A percentile compares a stretch with the other conserved stretches of the same genome.
Evolutionary conservation across 1,140 invertebrate species (phyloP).

Genomic region (Phortica variegata): DNA sequence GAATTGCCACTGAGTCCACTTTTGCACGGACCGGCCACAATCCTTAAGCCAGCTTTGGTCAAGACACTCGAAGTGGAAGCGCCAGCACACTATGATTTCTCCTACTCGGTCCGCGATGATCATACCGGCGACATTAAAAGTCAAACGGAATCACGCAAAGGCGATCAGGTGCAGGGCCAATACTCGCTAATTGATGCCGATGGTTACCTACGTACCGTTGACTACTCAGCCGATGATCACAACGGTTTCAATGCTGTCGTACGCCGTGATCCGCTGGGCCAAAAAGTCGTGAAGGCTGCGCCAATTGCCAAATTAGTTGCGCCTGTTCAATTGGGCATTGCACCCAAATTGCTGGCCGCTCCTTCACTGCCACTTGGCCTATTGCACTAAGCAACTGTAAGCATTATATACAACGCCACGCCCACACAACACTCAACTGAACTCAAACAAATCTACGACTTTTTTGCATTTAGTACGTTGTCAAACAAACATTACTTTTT

Average conservation of each 20-base stretch:
- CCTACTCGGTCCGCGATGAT: constrained; percentile 60
- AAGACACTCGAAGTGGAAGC: constrained; percentile 61
- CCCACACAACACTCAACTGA: constrained; percentile 17
- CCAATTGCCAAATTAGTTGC: constrained; percentile 31
- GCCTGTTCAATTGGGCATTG: constrained; percentile 27
- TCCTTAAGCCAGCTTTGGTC: constrained; percentile 50
- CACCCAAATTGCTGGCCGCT: constrained; percentile 35
- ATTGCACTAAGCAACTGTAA: constrained; percentile 24
- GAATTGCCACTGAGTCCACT: constrained; percentile 35
- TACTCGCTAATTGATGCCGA: constrained; percentile 64
- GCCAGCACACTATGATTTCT: constrained; percentile 59
- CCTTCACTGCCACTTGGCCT: constrained; percentile 29
- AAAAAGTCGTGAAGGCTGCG: constrained; percentile 57
- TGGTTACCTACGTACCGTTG: constrained; percentile 64
- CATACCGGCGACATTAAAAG: constrained; percentile 63
- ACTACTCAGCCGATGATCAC: constrained; percentile 66
- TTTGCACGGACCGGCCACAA: constrained; percentile 27
- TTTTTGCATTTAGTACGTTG: no score
- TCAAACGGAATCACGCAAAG: constrained; percentile 60
- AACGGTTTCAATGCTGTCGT: constrained; percentile 59
- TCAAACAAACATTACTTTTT: no score
- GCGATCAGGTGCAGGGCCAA: constrained; percentile 62
- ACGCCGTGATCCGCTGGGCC: constrained; percentile 56
- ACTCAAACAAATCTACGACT: no score
- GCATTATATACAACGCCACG: constrained; percentile 30